Evolutionary conservation across 2,113 vertebrate genomes (phyloP).

Genomic region (Notarius lentiginosus): DNA sequence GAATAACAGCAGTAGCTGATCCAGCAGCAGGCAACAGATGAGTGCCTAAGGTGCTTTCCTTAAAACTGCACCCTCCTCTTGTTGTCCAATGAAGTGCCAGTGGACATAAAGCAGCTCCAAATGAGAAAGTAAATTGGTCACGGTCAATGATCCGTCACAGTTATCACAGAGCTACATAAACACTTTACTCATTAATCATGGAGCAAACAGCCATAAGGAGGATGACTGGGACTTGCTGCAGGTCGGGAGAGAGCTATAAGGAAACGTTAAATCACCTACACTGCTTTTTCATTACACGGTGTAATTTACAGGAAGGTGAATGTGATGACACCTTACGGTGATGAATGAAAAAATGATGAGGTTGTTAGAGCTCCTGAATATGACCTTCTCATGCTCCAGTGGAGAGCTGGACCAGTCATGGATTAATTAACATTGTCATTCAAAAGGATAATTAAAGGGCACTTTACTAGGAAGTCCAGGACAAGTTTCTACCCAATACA

Average conservation of each 20-base stretch:
- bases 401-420: conserved; percentile 6
- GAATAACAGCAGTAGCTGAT: conserved; percentile 14
- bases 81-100: conserved; percentile 22
- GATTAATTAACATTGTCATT: neutral
- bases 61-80: conserved; percentile 27
- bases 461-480: neutral
- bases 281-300: conserved; percentile 44
- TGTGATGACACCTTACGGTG: conserved; percentile 28
- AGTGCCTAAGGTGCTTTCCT: conserved; percentile 26
- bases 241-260: conserved; percentile 34
- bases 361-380: neutral
- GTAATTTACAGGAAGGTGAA: conserved; percentile 38
- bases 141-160: conserved; percentile 44
- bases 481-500: neutral
- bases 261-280: conserved; percentile 41
- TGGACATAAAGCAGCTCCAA: conserved; percentile 17
- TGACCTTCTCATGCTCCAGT: neutral
- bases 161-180: conserved; percentile 34
- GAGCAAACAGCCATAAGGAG: conserved; percentile 26
- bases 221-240: conserved; percentile 34
- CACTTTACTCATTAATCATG: conserved; percentile 45
- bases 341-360: conserved; percentile 4
- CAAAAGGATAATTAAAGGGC: neutral
- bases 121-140: conserved; percentile 51
- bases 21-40: conserved; percentile 17